These are phyloP conservation scores for Saccopteryx leptura DNA, from an alignment of 2,113 vertebrate species.

Conservation along the genomic window DNA sequence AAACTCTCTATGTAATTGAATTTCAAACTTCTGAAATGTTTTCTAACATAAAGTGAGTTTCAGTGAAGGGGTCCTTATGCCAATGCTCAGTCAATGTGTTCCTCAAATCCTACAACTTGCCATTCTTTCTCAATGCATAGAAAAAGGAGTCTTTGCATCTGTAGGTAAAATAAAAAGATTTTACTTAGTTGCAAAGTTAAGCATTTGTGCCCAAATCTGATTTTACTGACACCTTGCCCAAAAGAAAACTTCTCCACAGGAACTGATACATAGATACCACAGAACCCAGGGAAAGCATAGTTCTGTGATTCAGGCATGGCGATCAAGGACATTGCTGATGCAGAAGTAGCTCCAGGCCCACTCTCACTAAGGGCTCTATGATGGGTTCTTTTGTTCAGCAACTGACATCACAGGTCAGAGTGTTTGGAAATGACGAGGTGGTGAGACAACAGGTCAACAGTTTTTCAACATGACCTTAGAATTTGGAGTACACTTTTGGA, in stretches of 20 bases:
- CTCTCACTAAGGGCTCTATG: neutral
- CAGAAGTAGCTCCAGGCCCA: neutral
- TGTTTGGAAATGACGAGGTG: neutral
- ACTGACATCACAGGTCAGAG: neutral
- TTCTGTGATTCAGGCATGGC: neutral
- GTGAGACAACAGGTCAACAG: neutral
- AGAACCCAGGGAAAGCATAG: neutral
- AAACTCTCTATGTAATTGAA: neutral
- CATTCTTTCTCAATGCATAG: neutral
- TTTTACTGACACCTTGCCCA: neutral
- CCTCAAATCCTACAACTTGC: neutral
- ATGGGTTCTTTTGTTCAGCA: neutral
- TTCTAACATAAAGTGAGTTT: neutral
- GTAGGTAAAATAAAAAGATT: neutral
- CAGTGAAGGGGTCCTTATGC: neutral
- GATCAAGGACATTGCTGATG: neutral
- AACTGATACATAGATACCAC: neutral
- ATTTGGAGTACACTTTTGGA: neutral
- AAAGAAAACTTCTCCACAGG: neutral
- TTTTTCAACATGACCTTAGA: constrained; percentile 3
- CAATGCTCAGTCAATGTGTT: neutral
- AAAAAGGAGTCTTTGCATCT: neutral
- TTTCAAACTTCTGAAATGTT: neutral
- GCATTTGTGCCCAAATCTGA: neutral
- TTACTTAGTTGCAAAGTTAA: neutral